Base-by-base conservation (phyloP, 2,888 invertebrate species). In the Tigriopus californicus region DNA sequence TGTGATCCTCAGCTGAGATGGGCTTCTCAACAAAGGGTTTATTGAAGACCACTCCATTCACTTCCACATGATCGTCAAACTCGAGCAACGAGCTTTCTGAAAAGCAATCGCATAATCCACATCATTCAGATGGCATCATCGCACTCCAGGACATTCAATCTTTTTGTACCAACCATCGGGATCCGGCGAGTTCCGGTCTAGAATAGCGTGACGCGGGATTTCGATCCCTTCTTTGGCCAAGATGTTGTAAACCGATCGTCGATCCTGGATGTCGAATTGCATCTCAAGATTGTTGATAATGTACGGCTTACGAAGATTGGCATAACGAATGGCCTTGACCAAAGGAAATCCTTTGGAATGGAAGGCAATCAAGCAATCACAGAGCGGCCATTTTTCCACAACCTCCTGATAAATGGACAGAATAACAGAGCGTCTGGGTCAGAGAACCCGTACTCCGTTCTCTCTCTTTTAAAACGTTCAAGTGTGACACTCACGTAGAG, bases 1-100 rank as follows among this genome's bases (percentile, higher is more conserved):
- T 98, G 72, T 99, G 98, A 74, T 99, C 97, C 73, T 99, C 98
- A 0, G 98, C 98, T 22, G 92, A 92, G 8, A 99, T 89, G 0
- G 98, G 98, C 70, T 99, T 98, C 75, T 99, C 98, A 20, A 99
- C 98, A 74, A 98, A 98, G 0, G 98, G 98, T 69, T 97, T 95
- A 69, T 92, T 92, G 70, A 97, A 95, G 22, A 83, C 83, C 33
- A 87, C 81, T 6, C 92, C 92, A 70, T 94, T 91, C 52, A 97
- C 90, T 74, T 95, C 95, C 3, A 97, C 92, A 67, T 91, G 90
- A 72, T 97, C 95, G 70, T 97, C 97, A 0, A 87, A 87, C 72
- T 97, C 94, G 53, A 91, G 85, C 60, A 92, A 73, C 70, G 88
- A 85, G 70, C 88, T 86, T 73, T 88, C 91, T 89, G 69, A 62